phyloP scores from a whole-genome alignment of 2,113 vertebrate genomes.

The Puntigrus tetrazona region DNA sequence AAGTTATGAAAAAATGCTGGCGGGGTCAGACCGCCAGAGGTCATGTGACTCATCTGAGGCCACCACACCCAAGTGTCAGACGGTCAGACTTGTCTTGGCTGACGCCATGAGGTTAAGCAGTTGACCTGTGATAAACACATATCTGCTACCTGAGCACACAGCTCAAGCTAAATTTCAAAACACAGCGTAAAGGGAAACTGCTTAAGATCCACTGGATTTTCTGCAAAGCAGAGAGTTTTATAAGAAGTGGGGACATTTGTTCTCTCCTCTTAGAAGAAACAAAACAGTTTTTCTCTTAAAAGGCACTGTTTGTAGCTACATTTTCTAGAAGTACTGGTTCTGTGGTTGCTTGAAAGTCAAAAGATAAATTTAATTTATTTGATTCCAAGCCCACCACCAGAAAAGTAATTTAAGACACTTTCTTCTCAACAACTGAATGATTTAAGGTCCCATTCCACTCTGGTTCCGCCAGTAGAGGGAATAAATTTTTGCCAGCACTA shows the following conservation, averaged over 20 bases:
- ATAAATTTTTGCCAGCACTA: not conserved
- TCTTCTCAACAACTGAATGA: not conserved
- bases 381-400: no score
- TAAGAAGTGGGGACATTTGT: not conserved
- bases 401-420: not conserved
- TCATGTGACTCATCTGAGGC: slow-evolving; percentile 39
- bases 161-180: slow-evolving; percentile 7
- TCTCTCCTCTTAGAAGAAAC: not conserved
- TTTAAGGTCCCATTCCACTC: not conserved
- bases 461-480: not conserved
- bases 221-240: not conserved
- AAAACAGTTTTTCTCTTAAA: slow-evolving; percentile 17
- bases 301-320: slow-evolving; percentile 18
- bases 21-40: slow-evolving; percentile 14
- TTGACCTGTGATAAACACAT: slow-evolving; percentile 21
- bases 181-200: not conserved
- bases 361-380: no score
- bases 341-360: not conserved
- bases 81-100: slow-evolving; percentile 1
- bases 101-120: slow-evolving; percentile 31
- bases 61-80: slow-evolving; percentile 21
- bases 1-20: slow-evolving; percentile 14
- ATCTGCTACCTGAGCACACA: not conserved
- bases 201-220: slow-evolving; percentile 11
- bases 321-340: not conserved